Conservation (phyloP, 2,888 invertebrate genomes). For the Cephus runcator region DNA sequence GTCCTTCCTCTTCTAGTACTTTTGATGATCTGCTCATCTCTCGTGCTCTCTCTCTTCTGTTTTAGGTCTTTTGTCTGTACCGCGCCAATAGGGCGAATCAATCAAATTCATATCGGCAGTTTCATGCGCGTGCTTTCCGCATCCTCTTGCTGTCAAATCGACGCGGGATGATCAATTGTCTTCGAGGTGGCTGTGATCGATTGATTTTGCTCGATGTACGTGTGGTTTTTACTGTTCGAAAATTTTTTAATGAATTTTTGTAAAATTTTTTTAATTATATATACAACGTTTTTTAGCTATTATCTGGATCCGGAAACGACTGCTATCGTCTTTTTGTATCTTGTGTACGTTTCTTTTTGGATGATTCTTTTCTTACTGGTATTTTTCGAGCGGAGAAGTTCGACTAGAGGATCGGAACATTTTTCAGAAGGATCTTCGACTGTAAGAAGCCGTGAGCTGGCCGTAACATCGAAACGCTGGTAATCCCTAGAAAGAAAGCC, state of each 20-base stretch:
- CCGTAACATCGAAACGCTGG: constrained; percentile 39
- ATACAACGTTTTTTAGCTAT: neutral
- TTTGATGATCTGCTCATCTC: neutral
- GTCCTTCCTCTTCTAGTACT: neutral
- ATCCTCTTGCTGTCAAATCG: neutral
- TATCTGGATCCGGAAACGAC: neutral
- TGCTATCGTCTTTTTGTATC: neutral
- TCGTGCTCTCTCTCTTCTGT: neutral
- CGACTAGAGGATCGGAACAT: constrained; percentile 31
- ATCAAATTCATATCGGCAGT: constrained; percentile 37
- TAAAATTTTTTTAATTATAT: neutral
- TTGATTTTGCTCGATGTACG: neutral
- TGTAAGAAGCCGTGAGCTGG: constrained; percentile 28
- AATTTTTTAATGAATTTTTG: neutral
- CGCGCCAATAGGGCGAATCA: constrained; percentile 41
- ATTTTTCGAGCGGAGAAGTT: neutral
- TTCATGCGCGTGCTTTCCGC: neutral
- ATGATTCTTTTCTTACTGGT: neutral
- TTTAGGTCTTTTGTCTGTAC: neutral
- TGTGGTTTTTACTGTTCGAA: neutral
- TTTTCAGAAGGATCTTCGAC: constrained; percentile 33
- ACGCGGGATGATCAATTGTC: neutral
- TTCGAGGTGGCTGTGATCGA: neutral
- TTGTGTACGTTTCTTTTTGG: neutral
- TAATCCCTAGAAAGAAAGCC: constrained; percentile 46